Conservation (phyloP, 2,797 vertebrate species). For the Hemitrygon akajei region DNA sequence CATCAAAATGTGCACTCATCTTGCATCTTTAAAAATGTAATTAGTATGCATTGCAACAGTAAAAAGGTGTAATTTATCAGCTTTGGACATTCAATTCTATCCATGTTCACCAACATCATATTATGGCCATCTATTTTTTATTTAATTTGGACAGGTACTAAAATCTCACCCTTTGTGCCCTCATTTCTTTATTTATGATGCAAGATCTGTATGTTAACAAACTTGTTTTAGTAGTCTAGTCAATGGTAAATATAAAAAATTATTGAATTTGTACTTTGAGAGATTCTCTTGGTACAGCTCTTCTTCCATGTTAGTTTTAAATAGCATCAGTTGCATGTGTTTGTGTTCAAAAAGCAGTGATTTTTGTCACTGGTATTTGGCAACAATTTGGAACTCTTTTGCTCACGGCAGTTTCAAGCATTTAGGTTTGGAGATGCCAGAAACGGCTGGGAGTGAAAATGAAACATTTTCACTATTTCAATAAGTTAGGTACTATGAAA, state of each 20-base stretch:
- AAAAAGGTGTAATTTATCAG: not conserved
- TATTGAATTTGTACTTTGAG: not conserved
- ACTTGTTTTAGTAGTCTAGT: not conserved
- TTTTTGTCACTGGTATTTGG: no score
- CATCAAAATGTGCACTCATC: not conserved
- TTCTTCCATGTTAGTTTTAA: not conserved
- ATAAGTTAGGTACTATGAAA: no score
- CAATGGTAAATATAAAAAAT: no score
- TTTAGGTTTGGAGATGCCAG: no score
- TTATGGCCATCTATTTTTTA: not conserved
- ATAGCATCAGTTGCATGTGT: no score
- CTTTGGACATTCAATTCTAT: not conserved
- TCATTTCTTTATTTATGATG: not conserved
- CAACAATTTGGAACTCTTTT: no score
- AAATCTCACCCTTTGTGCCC: not conserved
- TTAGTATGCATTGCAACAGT: not conserved
- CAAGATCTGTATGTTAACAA: not conserved
- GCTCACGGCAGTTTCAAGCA: no score
- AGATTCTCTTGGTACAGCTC: not conserved
- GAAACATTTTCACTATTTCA: no score
- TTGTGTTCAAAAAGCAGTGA: no score
- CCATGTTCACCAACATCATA: not conserved
- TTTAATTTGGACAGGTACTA: not conserved
- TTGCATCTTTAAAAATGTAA: not conserved
- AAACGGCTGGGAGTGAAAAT: no score